These are phyloP conservation scores for Poicephalus meyeri DNA, from an alignment of 2,113 vertebrate genomes.

Conservation along the genomic window DNA sequence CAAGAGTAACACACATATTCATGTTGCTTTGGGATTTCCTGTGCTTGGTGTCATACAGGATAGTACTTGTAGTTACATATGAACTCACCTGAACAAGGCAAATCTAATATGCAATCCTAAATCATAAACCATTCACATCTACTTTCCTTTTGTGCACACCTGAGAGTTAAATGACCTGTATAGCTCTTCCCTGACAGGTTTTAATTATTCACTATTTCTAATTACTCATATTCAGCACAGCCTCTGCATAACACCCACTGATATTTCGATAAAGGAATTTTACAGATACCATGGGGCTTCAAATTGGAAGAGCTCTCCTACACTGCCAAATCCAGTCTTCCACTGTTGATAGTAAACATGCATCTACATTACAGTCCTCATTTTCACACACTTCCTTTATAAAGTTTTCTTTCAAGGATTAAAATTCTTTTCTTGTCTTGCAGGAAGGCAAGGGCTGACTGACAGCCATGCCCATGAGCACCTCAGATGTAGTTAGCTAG, in stretches of 20 bases:
- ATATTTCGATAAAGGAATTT: background rate
- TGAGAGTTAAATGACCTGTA: background rate
- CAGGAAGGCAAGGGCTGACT: background rate
- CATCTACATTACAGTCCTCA: background rate
- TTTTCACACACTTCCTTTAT: background rate
- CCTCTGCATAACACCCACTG: background rate
- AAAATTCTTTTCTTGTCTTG: background rate
- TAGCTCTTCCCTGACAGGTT: background rate
- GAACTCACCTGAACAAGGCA: background rate
- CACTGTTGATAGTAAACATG: background rate
- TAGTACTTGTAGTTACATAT: background rate
- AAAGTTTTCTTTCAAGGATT: background rate
- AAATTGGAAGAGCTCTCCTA: background rate
- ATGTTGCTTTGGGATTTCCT: background rate
- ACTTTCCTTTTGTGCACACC: background rate
- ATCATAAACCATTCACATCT: background rate
- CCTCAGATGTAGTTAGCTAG: background rate
- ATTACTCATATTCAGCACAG: background rate
- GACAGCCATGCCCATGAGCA: background rate
- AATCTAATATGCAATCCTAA: background rate
- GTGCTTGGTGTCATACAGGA: background rate
- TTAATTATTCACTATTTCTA: slow-evolving; percentile 22
- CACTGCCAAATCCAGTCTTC: background rate
- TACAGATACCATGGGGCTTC: background rate
- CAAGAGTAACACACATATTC: background rate